phyloP scores from a whole-genome alignment of 2,113 vertebrate genomes.

The Bagarius yarrelli region DNA sequence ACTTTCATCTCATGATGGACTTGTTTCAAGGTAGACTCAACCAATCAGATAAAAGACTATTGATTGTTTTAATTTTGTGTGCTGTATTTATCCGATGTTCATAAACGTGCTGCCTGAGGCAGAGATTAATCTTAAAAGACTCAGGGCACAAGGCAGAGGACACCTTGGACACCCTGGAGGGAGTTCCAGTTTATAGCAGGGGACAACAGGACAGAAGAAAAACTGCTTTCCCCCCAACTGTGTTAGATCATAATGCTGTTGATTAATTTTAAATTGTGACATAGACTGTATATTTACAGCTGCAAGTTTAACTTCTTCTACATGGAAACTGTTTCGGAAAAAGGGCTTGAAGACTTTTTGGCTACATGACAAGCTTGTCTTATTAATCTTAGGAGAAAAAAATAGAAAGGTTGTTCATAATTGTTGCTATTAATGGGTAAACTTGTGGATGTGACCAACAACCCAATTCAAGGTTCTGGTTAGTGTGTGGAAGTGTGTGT shows the following conservation, averaged over 20 bases:
- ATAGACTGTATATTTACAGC: not conserved
- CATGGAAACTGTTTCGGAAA: not conserved
- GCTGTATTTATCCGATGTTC: too few species aligned
- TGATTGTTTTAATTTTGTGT: too few species aligned
- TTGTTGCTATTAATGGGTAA: not conserved
- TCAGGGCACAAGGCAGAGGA: too few species aligned
- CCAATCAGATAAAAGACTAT: too few species aligned
- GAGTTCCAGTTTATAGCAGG: too few species aligned
- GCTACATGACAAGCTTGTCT: not conserved
- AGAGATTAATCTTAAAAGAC: too few species aligned
- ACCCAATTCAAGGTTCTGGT: not conserved
- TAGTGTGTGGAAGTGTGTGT: not conserved
- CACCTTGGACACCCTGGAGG: too few species aligned
- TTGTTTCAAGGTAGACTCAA: too few species aligned
- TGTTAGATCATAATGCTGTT: not conserved
- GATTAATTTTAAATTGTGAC: not conserved
- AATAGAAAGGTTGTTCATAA: not conserved
- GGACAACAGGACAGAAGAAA: too few species aligned
- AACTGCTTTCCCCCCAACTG: too few species aligned
- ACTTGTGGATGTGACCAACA: not conserved
- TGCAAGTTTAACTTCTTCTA: not conserved
- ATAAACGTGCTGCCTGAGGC: too few species aligned
- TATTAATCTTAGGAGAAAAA: not conserved
- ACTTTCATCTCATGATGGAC: too few species aligned
- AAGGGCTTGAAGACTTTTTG: not conserved